These are phyloP conservation scores for Drosophila trapezifrons DNA, from an alignment of 1,140 invertebrate genomes.

Conservation along the genomic window DNA sequence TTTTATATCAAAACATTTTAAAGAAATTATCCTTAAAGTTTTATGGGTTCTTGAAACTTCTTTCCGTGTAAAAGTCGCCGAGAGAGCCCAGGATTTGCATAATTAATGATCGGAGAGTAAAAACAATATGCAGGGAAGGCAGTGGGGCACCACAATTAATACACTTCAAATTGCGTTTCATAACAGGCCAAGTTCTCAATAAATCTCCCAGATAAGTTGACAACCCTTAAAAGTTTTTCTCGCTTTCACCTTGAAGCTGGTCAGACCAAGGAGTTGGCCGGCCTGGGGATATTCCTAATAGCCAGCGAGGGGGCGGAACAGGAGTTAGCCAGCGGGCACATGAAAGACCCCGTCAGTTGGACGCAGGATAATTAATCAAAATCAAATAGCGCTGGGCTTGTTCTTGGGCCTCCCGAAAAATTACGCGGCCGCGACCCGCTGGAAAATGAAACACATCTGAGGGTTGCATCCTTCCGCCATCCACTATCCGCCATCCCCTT, in stretches of 20 bases:
- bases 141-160: constrained; percentile 64
- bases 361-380: constrained; percentile 80
- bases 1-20: too few relatives aligned
- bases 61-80: constrained; percentile 1
- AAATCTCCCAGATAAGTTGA: constrained; percentile 80
- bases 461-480: constrained; percentile 54
- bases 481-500: not conserved
- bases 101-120: constrained; percentile 63
- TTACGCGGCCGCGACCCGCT: constrained; percentile 46
- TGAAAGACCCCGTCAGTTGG: constrained; percentile 65
- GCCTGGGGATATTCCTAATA: not conserved
- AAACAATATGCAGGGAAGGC: constrained; percentile 34
- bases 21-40: not conserved
- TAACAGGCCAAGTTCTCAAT: constrained; percentile 67
- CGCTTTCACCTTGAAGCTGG: constrained; percentile 59
- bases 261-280: not conserved
- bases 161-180: constrained; percentile 79
- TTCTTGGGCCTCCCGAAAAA: constrained; percentile 58
- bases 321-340: constrained; percentile 52
- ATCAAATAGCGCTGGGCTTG: constrained; percentile 70
- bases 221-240: constrained; percentile 73
- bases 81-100: constrained; percentile 42
- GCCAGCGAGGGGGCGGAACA: constrained; percentile 6
- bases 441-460: constrained; percentile 42
- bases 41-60: not conserved